Base-by-base conservation (phyloP, 1,140 invertebrate genomes). In the Leptinotarsa undecemlineata region DNA sequence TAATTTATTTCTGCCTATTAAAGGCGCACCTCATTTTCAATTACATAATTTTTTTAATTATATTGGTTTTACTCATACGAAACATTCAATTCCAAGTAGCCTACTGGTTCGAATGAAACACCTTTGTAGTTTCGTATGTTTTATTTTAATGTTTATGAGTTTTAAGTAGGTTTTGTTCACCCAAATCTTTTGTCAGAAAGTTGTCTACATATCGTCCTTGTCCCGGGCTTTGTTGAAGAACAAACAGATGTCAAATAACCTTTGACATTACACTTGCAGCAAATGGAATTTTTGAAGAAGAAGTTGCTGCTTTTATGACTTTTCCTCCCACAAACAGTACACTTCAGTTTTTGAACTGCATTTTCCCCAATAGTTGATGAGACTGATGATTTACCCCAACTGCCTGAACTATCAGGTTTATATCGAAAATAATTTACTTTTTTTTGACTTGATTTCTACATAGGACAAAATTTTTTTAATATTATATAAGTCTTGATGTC, bases 41-140 rank as follows among this genome's bases (percentile, higher is more conserved):
- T 23, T 23, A 23, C 23, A 23, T 23, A 4, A 4, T 1, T 4
- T 23, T 23, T 23, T 4, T 1, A 23, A 23, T 23, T 23, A 23
- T 4, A 23, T 23, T 23, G 3, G 0, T 23, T 4, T 23, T 23
- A 1, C 23, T 23, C 23, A 23, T 23, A 23, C 23, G 3, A 23
- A 4, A 23, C 1, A 4, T 23, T 23, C 33, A 68, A 1, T 68
- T 68, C 0, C 33, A 68, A 68, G 23, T 68, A 68, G 2, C 33
- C 33, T 3, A 47, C 19, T 68, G 3, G 66, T 68, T 68, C 14
- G 19, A 68, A 68, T 33, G 66, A 26, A 68, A 68, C 26, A 23
- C 66, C 66, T 15, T 3, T 19, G 33, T 68, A 1, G 33, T 68
- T 1, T 11, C 17, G 8, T 47, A 47, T 8, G 11, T 1, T 0